Evolutionary conservation across 2,113 vertebrate genomes (phyloP).

Genomic region (Pachycephala philippinensis): DNA sequence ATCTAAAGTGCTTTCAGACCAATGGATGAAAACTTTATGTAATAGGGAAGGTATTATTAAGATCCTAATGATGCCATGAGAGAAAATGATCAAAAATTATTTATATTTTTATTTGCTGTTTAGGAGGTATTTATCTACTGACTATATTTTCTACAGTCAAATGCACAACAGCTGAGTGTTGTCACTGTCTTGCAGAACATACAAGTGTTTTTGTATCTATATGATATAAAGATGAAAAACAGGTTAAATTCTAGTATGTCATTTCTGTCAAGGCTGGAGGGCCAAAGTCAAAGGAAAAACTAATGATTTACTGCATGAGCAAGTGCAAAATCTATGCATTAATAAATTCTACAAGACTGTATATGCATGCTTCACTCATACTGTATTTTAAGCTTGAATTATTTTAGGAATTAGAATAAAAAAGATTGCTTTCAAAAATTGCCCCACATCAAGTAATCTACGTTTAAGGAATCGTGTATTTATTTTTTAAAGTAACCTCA

Average conservation of each 20-base stretch:
- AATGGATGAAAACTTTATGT: not conserved
- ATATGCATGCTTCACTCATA: not conserved
- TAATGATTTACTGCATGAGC: slow-evolving; percentile 56
- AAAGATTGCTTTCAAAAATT: slow-evolving; percentile 32
- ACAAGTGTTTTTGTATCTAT: not conserved
- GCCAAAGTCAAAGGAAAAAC: slow-evolving; percentile 51
- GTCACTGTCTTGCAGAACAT: not conserved
- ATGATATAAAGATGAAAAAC: slow-evolving; percentile 34
- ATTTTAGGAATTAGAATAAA: not conserved
- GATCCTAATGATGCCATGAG: not conserved
- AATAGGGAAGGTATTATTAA: not conserved
- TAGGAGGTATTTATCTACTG: not conserved
- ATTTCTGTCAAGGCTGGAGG: slow-evolving; percentile 51
- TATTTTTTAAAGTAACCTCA: slow-evolving; percentile 64
- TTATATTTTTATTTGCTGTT: slow-evolving; percentile 13
- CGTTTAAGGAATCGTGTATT: slow-evolving; percentile 52
- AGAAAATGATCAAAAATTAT: slow-evolving; percentile 3
- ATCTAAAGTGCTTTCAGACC: slow-evolving; percentile 4
- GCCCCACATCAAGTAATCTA: not conserved
- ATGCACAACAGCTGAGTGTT: not conserved
- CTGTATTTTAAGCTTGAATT: not conserved
- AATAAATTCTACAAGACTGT: slow-evolving; percentile 51
- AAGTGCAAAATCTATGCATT: slow-evolving; percentile 44
- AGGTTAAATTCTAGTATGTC: slow-evolving; percentile 39
- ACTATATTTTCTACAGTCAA: not conserved